phyloP scores from a whole-genome alignment of 2,888 invertebrate genomes.

The Pseudococcus viburni region DNA sequence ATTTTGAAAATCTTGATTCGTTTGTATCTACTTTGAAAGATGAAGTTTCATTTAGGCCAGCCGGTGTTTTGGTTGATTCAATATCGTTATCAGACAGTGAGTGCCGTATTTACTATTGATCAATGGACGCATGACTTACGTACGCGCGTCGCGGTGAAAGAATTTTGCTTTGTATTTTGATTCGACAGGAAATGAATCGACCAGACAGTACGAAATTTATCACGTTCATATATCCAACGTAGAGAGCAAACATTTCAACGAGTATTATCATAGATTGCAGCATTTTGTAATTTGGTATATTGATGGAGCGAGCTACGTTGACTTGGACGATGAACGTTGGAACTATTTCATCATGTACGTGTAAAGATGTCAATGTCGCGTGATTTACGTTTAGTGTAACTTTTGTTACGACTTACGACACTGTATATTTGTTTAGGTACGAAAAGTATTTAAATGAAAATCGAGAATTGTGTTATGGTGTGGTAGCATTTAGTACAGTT shows the following conservation, averaged over 20 bases:
- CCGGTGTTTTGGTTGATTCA: conserved; percentile 78
- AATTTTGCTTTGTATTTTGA: conserved; percentile 11
- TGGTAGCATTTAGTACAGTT: conserved; percentile 90
- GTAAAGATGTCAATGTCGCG: neutral
- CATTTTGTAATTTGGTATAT: conserved; percentile 95
- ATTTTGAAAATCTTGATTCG: conserved; percentile 80
- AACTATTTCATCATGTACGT: conserved; percentile 85
- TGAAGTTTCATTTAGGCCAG: conserved; percentile 84
- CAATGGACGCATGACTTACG: too few species aligned
- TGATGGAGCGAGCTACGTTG: conserved; percentile 95
- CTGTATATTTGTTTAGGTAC: conserved; percentile 74
- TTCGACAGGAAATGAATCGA: conserved; percentile 57
- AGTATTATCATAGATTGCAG: conserved; percentile 88
- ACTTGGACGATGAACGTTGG: conserved; percentile 94
- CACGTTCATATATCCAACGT: conserved; percentile 81
- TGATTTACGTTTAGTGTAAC: neutral
- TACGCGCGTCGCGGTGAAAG: too few species aligned
- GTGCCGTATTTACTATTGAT: neutral
- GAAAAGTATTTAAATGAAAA: conserved; percentile 78
- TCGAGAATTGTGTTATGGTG: conserved; percentile 79
- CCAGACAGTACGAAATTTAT: conserved; percentile 82
- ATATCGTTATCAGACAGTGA: neutral
- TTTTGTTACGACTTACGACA: too few species aligned
- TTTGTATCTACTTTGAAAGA: conserved; percentile 81
- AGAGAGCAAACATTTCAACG: conserved; percentile 80